Base-by-base conservation (phyloP, 2,888 invertebrate species). In the Sinohyriopsis cumingii region DNA sequence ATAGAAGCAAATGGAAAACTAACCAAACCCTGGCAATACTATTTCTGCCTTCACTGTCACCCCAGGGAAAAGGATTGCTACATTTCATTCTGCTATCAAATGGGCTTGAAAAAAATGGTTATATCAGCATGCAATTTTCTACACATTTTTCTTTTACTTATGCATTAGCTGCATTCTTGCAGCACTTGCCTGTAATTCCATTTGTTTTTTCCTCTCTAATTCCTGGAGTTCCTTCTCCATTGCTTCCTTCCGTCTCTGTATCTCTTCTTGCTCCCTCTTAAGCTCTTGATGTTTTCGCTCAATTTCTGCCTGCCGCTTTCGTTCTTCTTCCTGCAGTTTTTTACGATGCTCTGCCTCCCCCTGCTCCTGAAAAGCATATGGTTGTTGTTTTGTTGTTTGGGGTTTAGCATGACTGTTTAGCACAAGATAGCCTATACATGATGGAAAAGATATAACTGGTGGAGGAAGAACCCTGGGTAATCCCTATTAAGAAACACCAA, bases 231-330 rank as follows among this genome's bases (percentile, higher is more conserved):
- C 92, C 73, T 90, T 72, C 69, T 80, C 78, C 74, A 85, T 81
- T 71, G 84, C 92, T 90, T 86, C 84, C 64, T 86, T 82, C 64
- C 83, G 78, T 69, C 81, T 80, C 66, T 83, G 91, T 72, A 85
- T 90, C 77, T 91, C 91, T 75, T 92, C 88, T 67, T 86, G 82
- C 54, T 80, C 92, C 91, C 80, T 92, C 92, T 78, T 92, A 91
- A 82, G 92, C 89, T 82, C 84, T 69, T 85, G 84, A 64, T 82
- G 79, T 63, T 84, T 78, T 73, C 80, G 90, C 78, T 90, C 91
- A 76, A 73, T 28, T 55, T 59, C 64, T 55, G 73, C 72, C 63
- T 73, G 72, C 33, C 75, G 70, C 55, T 76, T 72, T 65, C 77
- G 68, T 28, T 82, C 82, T 63, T 72, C 73, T 63, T 78, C 79